These are phyloP conservation scores for Rallus crepitans DNA, from an alignment of 2,797 vertebrate species.

Conservation along the genomic window DNA sequence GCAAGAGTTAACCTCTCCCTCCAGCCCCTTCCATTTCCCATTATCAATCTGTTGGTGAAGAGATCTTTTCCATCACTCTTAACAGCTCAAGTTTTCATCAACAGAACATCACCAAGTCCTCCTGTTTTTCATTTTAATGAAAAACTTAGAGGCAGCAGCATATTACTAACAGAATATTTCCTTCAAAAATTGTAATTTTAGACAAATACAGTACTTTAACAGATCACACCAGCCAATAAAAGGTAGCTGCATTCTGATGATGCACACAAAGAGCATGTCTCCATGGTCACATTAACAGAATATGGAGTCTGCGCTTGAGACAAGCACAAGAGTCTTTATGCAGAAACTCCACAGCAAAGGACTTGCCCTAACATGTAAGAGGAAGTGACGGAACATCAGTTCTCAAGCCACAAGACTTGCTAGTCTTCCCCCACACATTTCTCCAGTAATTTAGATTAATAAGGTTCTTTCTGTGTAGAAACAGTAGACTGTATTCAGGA, in stretches of 20 bases:
- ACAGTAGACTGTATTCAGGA: neutral
- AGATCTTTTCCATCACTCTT: neutral
- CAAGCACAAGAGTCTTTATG: neutral
- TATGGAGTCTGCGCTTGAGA: neutral
- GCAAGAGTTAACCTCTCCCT: neutral
- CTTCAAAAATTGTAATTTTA: neutral
- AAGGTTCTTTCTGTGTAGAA: neutral
- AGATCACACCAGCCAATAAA: neutral
- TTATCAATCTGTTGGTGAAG: neutral
- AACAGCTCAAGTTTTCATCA: neutral
- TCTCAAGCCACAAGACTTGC: neutral
- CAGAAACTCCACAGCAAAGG: neutral
- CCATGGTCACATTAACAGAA: neutral
- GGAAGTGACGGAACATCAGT: neutral
- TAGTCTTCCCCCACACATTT: neutral
- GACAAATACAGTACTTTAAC: neutral
- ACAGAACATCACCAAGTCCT: neutral
- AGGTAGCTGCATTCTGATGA: neutral
- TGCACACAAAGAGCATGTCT: neutral
- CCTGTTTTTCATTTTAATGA: neutral
- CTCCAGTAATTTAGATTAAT: neutral
- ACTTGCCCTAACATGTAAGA: neutral
- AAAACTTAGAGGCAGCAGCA: neutral
- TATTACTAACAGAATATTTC: neutral
- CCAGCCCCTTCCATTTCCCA: neutral